Conservation (phyloP, 2,797 vertebrate species). For the Coluber constrictor region DNA sequence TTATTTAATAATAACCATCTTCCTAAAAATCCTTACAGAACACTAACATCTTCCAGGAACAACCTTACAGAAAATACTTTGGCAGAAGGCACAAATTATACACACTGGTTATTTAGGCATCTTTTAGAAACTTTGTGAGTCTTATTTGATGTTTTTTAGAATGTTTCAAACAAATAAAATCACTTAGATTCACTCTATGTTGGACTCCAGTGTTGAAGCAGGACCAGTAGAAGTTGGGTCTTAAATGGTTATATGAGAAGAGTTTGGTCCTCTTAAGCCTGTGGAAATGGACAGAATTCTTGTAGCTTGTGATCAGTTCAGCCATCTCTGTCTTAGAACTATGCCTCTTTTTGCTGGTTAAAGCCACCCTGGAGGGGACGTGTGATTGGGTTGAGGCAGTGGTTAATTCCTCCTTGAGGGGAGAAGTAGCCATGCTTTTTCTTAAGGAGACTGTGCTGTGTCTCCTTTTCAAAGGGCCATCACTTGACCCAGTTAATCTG, state of each 20-base stretch:
- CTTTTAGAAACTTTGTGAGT: not conserved
- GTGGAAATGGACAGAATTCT: not conserved
- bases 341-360: not conserved
- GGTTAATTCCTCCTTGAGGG: not conserved
- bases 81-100: not conserved
- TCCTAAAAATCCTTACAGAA: not conserved
- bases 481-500: not conserved
- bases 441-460: not conserved
- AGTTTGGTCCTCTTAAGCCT: not conserved
- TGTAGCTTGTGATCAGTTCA: not conserved
- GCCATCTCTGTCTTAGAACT: not conserved
- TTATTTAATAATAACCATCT: not conserved
- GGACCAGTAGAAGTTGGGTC: not conserved
- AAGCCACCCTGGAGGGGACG: not conserved
- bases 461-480: not conserved
- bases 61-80: not conserved
- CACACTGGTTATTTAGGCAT: conserved; percentile 16
- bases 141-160: not conserved
- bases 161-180: not conserved
- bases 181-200: not conserved
- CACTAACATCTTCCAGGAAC: not conserved
- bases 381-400: not conserved
- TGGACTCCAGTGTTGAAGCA: not conserved
- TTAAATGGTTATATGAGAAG: not conserved
- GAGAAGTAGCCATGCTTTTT: not conserved